Conservation (phyloP, 2,888 invertebrate species). For the Ditula angustiorana region DNA sequence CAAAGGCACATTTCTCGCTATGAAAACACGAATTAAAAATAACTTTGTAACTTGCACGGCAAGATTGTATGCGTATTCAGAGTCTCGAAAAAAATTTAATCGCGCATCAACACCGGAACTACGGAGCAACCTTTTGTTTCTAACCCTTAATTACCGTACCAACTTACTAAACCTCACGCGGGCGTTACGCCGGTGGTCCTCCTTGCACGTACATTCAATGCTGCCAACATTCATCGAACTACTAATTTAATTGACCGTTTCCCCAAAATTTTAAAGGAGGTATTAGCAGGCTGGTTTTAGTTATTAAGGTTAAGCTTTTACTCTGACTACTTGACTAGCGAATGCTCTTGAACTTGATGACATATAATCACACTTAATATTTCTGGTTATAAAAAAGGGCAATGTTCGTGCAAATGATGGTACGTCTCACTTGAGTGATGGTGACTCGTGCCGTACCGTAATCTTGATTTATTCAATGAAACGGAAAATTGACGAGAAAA, state of each 20-base stretch:
- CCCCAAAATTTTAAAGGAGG: slow-evolving; percentile 8
- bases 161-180: slow-evolving; percentile 28
- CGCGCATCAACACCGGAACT: slow-evolving; percentile 65
- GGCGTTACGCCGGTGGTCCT: slow-evolving; percentile 61
- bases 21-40: too few species aligned
- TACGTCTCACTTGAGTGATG: slow-evolving; percentile 57
- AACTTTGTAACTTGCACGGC: not conserved
- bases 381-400: slow-evolving; percentile 22
- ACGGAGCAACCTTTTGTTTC: slow-evolving; percentile 60
- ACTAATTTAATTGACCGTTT: slow-evolving; percentile 12
- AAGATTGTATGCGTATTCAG: not conserved
- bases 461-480: slow-evolving; percentile 64
- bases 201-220: slow-evolving; percentile 39
- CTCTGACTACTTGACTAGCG: slow-evolving; percentile 3
- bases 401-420: slow-evolving; percentile 40
- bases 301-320: slow-evolving; percentile 22
- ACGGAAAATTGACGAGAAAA: slow-evolving; percentile 72
- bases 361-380: slow-evolving; percentile 23
- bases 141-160: slow-evolving; percentile 63
- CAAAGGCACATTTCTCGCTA: too few species aligned
- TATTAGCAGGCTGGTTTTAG: not conserved
- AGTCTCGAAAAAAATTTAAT: slow-evolving; percentile 42
- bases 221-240: slow-evolving; percentile 12
- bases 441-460: slow-evolving; percentile 75
- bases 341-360: slow-evolving; percentile 27